Percentiles rank a stretch among this genome's conserved stretches.
phyloP scores from a whole-genome alignment of 2,888 invertebrate species.

The Oegoconia quadripuncta region DNA sequence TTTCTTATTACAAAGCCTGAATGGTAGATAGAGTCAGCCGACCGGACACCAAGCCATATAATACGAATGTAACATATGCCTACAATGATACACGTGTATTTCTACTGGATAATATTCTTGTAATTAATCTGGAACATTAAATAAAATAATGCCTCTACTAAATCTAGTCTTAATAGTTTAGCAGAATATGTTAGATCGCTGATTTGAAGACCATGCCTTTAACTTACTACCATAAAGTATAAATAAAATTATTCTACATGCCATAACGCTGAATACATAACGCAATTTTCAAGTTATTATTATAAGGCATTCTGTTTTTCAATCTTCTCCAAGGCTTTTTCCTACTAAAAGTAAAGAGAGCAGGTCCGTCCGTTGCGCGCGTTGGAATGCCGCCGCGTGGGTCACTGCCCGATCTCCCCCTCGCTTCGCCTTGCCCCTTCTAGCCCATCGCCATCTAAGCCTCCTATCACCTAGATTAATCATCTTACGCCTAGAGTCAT shows the following conservation, averaged over 20 bases:
- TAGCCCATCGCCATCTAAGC: slow-evolving; percentile 58
- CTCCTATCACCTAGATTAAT: slow-evolving; percentile 70
- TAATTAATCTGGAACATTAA: no score
- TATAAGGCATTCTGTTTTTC: no score
- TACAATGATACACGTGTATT: not conserved
- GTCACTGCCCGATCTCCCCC: slow-evolving; percentile 68
- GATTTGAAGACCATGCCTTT: no score
- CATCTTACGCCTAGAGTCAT: slow-evolving; percentile 47
- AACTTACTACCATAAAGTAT: no score
- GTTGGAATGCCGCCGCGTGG: slow-evolving; percentile 65
- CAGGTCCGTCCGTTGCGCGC: slow-evolving; percentile 57
- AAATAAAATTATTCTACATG: no score
- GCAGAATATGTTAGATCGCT: no score
- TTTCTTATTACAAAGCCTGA: slow-evolving; percentile 41
- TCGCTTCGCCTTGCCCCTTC: slow-evolving; percentile 31
- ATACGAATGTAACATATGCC: no score
- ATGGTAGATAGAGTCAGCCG: slow-evolving; percentile 35
- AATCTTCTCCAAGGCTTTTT: slow-evolving; percentile 8
- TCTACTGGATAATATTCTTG: no score
- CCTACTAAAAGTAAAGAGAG: slow-evolving; percentile 59
- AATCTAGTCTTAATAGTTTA: no score
- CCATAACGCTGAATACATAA: no score
- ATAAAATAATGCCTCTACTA: no score
- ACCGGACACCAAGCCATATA: slow-evolving; percentile 35
- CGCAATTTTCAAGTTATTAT: no score